A percentile compares a stretch with the other conserved stretches of the same genome.
Conservation (phyloP, 2,888 invertebrate species). For the Drosophila anomelani region DNA sequence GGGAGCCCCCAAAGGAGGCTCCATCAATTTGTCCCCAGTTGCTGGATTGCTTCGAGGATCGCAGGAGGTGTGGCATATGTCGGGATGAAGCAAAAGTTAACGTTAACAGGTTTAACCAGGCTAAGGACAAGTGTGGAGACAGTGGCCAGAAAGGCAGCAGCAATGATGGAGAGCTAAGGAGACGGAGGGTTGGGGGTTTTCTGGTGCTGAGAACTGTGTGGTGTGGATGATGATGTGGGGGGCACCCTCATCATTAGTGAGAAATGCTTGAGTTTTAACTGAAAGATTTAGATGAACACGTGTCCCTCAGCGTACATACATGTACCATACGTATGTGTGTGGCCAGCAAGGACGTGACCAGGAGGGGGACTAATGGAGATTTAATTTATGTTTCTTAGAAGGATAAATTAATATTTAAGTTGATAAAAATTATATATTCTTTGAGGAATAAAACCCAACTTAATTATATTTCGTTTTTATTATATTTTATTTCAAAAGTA, state of each 20-base stretch:
- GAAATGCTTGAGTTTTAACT: constrained; percentile 53
- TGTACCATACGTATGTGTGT: background rate
- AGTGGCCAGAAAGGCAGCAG: constrained; percentile 47
- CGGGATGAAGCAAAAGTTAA: constrained; percentile 62
- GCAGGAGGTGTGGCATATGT: constrained; percentile 10
- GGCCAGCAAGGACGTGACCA: background rate
- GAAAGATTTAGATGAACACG: constrained; percentile 47
- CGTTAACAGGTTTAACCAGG: constrained; percentile 77
- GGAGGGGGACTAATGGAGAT: background rate
- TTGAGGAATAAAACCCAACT: fast-evolving
- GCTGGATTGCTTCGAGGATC: constrained; percentile 3
- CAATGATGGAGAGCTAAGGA: background rate
- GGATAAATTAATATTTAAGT: background rate
- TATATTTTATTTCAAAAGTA: background rate
- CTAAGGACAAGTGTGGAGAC: constrained; percentile 70
- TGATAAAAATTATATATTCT: background rate
- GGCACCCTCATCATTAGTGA: constrained; percentile 50
- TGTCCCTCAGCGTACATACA: constrained; percentile 9
- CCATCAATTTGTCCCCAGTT: constrained; percentile 63
- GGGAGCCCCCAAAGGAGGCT: constrained; percentile 41
- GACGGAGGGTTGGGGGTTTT: background rate
- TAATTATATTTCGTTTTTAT: background rate
- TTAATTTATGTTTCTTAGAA: background rate
- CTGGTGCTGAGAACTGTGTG: constrained; percentile 19
- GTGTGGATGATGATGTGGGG: constrained; percentile 36